Percentiles rank a stretch among this genome's conserved stretches.
Evolutionary conservation across 53 echinoderm and acorn worm species (phyloP).

Genomic region (Luidia sarsii): DNA sequence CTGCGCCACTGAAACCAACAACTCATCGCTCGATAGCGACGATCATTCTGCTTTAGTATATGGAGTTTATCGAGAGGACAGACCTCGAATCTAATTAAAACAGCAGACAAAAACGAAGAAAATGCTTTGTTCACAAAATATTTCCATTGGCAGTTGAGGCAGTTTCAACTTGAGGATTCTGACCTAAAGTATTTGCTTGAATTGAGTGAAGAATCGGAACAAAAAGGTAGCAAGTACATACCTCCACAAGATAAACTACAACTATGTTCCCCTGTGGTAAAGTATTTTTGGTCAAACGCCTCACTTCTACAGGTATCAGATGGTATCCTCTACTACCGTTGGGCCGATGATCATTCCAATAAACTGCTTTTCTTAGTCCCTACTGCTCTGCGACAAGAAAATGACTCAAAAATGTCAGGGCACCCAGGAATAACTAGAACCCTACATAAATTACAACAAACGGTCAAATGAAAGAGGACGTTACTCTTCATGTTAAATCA

Average conservation of each 20-base stretch:
- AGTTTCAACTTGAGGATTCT: not conserved
- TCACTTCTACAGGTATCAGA: not conserved
- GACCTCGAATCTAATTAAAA: too few relatives aligned
- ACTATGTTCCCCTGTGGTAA: not conserved
- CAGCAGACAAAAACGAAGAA: too few relatives aligned
- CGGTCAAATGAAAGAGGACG: not conserved
- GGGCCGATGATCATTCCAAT: not conserved
- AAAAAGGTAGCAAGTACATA: not conserved
- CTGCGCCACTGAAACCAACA: too few relatives aligned
- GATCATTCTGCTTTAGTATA: too few relatives aligned
- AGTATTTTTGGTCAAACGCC: not conserved
- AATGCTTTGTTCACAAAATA: not conserved
- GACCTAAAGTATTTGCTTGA: not conserved
- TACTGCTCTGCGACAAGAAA: not conserved
- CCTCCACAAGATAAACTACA: not conserved
- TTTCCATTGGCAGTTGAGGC: not conserved
- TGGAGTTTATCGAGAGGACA: too few relatives aligned
- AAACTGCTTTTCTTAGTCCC: not conserved
- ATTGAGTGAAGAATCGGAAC: not conserved
- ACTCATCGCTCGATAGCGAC: too few relatives aligned
- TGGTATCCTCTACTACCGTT: not conserved
- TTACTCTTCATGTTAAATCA: not conserved
- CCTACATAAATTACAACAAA: not conserved
- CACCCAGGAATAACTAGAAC: not conserved
- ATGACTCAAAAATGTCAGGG: conserved; percentile 1